Percentiles rank a stretch among this genome's conserved stretches.
phyloP scores from a whole-genome alignment of 35 echinoderm and acorn worm species.

The Ophioderma brevispina region DNA sequence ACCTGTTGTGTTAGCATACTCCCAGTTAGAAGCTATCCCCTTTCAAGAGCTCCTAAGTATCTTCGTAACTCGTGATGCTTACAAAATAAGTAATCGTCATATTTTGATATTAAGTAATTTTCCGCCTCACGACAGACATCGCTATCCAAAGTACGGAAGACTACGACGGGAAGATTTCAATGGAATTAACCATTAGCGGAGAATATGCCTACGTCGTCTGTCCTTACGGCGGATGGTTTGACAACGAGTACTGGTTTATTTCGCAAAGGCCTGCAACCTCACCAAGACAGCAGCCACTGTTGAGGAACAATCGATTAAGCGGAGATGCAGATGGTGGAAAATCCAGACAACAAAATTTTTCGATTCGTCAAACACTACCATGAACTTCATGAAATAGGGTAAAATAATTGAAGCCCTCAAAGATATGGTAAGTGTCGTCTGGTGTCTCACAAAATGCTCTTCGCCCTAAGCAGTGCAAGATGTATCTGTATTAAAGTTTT shows the following conservation, averaged over 20 bases:
- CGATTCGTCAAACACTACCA: slow-evolving; percentile 67
- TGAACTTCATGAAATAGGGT: slow-evolving; percentile 55
- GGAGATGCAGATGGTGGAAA: slow-evolving; percentile 67
- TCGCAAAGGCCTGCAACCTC: slow-evolving; percentile 40
- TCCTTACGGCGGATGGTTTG: slow-evolving; percentile 74
- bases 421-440: slow-evolving; percentile 56
- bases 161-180: slow-evolving; percentile 59
- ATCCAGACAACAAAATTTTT: slow-evolving; percentile 56
- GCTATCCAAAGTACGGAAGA: slow-evolving; percentile 33
- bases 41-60: too few relatives aligned
- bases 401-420: slow-evolving; percentile 35
- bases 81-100: too few relatives aligned
- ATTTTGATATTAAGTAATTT: too few relatives aligned
- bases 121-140: slow-evolving; percentile 56
- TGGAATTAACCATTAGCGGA: slow-evolving; percentile 66
- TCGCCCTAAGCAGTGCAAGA: too few relatives aligned
- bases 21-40: too few relatives aligned
- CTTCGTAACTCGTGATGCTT: too few relatives aligned
- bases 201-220: slow-evolving; percentile 64
- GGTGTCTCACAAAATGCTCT: too few relatives aligned
- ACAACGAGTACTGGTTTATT: neutral
- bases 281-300: neutral
- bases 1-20: too few relatives aligned
- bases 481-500: too few relatives aligned
- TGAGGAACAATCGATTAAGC: neutral